Conservation (phyloP, 2,797 vertebrate species). For the Xenopus petersii region DNA sequence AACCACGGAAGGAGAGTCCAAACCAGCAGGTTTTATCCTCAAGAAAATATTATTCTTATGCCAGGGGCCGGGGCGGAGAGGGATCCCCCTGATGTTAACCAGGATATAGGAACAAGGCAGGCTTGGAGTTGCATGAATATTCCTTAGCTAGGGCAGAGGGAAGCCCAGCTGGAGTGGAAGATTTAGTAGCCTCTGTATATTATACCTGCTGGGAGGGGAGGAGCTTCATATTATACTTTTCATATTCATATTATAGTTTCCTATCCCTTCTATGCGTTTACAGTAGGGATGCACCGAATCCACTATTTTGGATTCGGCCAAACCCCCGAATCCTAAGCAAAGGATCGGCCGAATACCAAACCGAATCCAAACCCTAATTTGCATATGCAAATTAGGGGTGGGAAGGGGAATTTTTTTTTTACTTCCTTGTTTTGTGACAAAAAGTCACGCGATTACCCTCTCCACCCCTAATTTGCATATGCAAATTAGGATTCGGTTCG, state of each 20-base stretch:
- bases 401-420: too few relatives aligned
- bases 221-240: neutral
- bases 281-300: too few relatives aligned
- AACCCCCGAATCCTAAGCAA: too few relatives aligned
- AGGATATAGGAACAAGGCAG: constrained; percentile 17
- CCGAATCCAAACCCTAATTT: too few relatives aligned
- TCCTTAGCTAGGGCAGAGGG: constrained; percentile 24
- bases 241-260: neutral
- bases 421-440: too few relatives aligned
- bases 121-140: constrained; percentile 27
- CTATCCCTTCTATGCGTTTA: neutral
- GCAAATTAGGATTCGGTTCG: too few relatives aligned
- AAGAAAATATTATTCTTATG: constrained; percentile 42
- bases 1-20: constrained; percentile 69
- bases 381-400: too few relatives aligned
- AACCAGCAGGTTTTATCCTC: constrained; percentile 61
- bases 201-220: constrained; percentile 10
- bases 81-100: constrained; percentile 37
- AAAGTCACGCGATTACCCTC: too few relatives aligned
- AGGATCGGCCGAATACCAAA: too few relatives aligned
- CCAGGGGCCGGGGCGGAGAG: constrained; percentile 22
- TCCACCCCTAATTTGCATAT: too few relatives aligned
- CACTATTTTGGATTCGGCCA: too few relatives aligned
- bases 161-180: constrained; percentile 31
- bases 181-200: constrained; percentile 25